Conservation (phyloP, 2,888 invertebrate species). For the Anarsia innoxiella region DNA sequence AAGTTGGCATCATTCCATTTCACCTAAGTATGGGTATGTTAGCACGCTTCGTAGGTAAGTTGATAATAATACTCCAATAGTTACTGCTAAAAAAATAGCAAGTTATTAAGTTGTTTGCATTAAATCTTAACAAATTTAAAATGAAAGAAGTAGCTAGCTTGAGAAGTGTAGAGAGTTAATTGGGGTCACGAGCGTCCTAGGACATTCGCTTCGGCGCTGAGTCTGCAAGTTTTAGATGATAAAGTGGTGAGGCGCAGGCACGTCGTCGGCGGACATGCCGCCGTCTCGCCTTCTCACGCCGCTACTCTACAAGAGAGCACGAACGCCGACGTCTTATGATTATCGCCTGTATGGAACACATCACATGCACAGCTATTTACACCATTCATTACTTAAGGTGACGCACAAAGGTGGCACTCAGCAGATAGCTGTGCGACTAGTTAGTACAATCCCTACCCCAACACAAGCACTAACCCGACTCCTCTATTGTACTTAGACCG, state of each 20-base stretch:
- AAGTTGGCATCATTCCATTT: constrained; percentile 52
- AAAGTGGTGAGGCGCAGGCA: constrained; percentile 27
- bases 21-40: constrained; percentile 41
- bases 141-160: constrained; percentile 14
- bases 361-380: constrained; percentile 22
- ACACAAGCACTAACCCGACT: no score
- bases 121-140: constrained; percentile 8
- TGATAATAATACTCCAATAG: no score
- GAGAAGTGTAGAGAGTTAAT: constrained; percentile 27
- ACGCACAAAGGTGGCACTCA: constrained; percentile 26
- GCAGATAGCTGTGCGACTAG: no score
- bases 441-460: no score
- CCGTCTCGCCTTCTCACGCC: constrained; percentile 26
- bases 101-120: constrained; percentile 1
- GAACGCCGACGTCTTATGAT: constrained; percentile 1
- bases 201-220: constrained; percentile 30
- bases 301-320: not conserved
- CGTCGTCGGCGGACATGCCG: constrained; percentile 35
- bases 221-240: constrained; percentile 31
- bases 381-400: constrained; percentile 40
- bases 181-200: constrained; percentile 31
- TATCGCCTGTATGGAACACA: constrained; percentile 16
- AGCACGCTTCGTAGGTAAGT: constrained; percentile 34
- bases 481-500: no score
- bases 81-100: constrained; percentile 36